Conservation (phyloP, 2,888 invertebrate genomes). For the Slavum lentiscoides region DNA sequence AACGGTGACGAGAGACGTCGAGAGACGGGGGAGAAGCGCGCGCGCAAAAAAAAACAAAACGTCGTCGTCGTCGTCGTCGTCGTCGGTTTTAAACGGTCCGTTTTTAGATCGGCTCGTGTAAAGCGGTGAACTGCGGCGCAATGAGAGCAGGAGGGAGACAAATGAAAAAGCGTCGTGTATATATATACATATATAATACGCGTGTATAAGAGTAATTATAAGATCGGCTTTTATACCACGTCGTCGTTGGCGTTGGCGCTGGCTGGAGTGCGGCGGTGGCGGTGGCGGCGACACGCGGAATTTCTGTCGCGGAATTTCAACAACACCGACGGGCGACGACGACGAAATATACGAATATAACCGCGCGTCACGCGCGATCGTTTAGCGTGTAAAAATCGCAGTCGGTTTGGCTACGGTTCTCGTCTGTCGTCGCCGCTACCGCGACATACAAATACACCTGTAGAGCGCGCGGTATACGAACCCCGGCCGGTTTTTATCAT, state of each 20-base stretch:
- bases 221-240: too few relatives aligned
- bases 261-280: slow-evolving; percentile 46
- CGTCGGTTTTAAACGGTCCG: slow-evolving; percentile 40
- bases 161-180: background rate
- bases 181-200: background rate
- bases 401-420: slow-evolving; percentile 47
- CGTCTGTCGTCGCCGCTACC: background rate
- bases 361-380: slow-evolving; percentile 8
- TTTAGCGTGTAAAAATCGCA: slow-evolving; percentile 35
- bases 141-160: too few relatives aligned
- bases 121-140: too few relatives aligned
- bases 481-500: too few relatives aligned
- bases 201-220: background rate
- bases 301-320: slow-evolving; percentile 50
- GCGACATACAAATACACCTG: too few relatives aligned
- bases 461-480: too few relatives aligned
- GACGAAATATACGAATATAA: too few relatives aligned
- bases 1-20: background rate
- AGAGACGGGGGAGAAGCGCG: too few relatives aligned
- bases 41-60: background rate
- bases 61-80: background rate
- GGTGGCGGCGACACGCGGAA: slow-evolving; percentile 34
- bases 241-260: too few relatives aligned
- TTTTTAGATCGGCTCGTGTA: slow-evolving; percentile 34
- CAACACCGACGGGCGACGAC: background rate